Base-by-base conservation (phyloP, 2,888 invertebrate species). In the Lepidochrysops patricia region DNA sequence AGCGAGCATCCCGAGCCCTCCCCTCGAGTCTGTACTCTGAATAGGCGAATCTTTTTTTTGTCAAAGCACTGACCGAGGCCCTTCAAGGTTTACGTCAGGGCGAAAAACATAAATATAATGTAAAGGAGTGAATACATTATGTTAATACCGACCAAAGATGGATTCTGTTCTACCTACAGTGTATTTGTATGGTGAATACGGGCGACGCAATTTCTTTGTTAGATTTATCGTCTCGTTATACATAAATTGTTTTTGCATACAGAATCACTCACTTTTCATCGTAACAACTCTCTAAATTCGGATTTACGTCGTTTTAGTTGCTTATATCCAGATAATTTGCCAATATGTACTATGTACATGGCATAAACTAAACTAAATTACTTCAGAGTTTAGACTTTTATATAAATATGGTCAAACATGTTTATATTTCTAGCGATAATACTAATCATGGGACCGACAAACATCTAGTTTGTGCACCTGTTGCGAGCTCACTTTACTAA, bases 111-210 rank as follows among this genome's bases (percentile, higher is more conserved):
- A 60, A 63, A 66, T 61, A 63, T 66, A 60, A 61, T 63, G 61
- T 61, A 59, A 65, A 63, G 65, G 58, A 58, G 69, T 68, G 69
- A 71, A 73, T 73, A 68, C 69, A 70, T 72, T 78, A 75, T 73
- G 74, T 67, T 75, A 77, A 77, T 75, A 71, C 52, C 35, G 32
- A 60, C 64, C 65, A 60, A 66, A 66, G 60, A 65, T 64, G 66
- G 65, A 62, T 65, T 66, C 62, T 63, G 61, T 57, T 52, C 37
- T 57, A 61, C 52, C 50, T 61, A 59, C 58, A 35, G 58, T 52
- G 52, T 59, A 59, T 59, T 59, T 59, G 58, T 59, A 59, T 52
- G 34, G 58, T 32, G 54, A 50, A 59, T 59, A 59, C 58, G 27
- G 58, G 50, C 7, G n/a, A 49, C 32, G 34, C 50, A 19, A 58